Base-by-base conservation (phyloP, 2,113 vertebrate genomes). In the Donacobius atricapilla region DNA sequence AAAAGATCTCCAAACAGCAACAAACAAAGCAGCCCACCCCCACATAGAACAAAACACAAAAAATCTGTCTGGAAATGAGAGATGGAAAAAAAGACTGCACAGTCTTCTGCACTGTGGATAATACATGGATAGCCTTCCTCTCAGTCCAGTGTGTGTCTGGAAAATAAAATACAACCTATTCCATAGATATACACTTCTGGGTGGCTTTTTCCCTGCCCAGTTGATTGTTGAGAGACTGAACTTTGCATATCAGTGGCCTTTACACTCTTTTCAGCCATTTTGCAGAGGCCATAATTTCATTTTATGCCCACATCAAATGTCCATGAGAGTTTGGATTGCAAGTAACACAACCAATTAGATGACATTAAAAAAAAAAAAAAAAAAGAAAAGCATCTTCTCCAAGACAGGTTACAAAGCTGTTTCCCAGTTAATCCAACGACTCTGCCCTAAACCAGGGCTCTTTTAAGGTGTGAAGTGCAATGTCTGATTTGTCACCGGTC, bases 371-470 rank as follows among this genome's bases (percentile, higher is more conserved):
- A n/a, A n/a, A n/a, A n/a, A n/a, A n/a, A n/a, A n/a, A n/a, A n/a
- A n/a, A n/a, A n/a, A n/a, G n/a, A 65, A 17, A 87, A 42, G 3
- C 14, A 13, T 39, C 6, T 81, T 92, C n/a, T 48, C 31, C 39
- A 48, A 70, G 54, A 13, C 27, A 33, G 13, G 4, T 58, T 69
- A 25, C 15, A 42, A 70, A 73, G 28, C 37, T 33, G 8, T 45
- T 17, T 53, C 24, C 63, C 45, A 40, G 6, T 2, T 51, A 25
- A n/a, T 42, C 25, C 24, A 65, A 3, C 0, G 3, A 5, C 1
- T 0, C 27, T 53, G 25, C 45, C 42, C n/a, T 65, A 48, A 56
- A 7, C 15, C 19, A 90, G 40, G 18, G 7, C 9, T 24, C 21
- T 48, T 86, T 18, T 22, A 24, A 78, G 22, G 12, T 70, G 3